Evolutionary conservation across 1,140 invertebrate species (phyloP).

Genomic region (Drosophila leontia): DNA sequence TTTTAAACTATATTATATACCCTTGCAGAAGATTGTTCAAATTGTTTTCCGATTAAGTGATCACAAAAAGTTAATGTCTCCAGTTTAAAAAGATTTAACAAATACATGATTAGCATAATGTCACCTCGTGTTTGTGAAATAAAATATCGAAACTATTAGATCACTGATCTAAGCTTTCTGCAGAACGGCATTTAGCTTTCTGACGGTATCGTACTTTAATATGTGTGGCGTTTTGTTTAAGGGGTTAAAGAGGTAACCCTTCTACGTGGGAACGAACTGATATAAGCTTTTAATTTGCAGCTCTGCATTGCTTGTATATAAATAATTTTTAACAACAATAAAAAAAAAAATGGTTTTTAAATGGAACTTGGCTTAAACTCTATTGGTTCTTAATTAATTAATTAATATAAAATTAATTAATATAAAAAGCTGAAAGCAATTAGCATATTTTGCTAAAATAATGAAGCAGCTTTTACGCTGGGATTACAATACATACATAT

Average conservation of each 20-base stretch:
- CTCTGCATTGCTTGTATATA: conserved; percentile 41
- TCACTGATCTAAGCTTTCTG: conserved; percentile 27
- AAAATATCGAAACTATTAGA: conserved; percentile 20
- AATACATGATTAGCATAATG: neutral
- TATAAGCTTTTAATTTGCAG: conserved; percentile 36
- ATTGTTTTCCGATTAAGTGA: neutral
- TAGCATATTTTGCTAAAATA: conserved; percentile 13
- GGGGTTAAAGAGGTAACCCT: conserved; percentile 11
- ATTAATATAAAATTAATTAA: conserved; percentile 1
- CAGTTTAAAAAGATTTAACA: neutral
- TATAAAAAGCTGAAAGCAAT: conserved; percentile 23
- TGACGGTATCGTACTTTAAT: conserved; percentile 10
- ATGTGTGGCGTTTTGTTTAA: conserved; percentile 22
- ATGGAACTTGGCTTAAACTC: conserved; percentile 10
- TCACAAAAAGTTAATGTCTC: neutral
- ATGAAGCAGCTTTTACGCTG: conserved; percentile 18
- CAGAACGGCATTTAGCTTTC: conserved; percentile 20
- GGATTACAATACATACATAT: neutral
- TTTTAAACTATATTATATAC: conserved; percentile 15
- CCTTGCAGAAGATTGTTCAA: conserved; percentile 24
- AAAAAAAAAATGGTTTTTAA: conserved; percentile 12
- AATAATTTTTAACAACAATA: conserved; percentile 21
- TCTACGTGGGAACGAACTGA: conserved; percentile 18
- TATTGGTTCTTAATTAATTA: conserved; percentile 6
- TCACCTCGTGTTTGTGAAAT: conserved; percentile 1